Conservation (phyloP, 2,797 vertebrate genomes). For the Thaleichthys pacificus region DNA sequence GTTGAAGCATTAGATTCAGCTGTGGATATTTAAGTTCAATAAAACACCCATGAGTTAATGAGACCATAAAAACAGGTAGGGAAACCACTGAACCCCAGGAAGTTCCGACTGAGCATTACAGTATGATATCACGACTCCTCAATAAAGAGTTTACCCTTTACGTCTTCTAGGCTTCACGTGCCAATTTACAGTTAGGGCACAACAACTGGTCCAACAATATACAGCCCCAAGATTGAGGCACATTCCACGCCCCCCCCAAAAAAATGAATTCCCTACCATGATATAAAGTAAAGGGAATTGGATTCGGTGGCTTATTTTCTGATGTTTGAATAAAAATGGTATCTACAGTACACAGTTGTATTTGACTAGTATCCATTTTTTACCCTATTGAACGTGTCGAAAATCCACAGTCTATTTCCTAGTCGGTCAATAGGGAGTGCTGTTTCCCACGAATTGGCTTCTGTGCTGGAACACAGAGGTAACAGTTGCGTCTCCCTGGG, state of each 20-base stretch:
- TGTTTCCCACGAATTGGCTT: conserved; percentile 55
- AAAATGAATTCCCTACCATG: too few species aligned
- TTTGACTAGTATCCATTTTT: too few species aligned
- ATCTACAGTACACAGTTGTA: too few species aligned
- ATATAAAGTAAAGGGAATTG: too few species aligned
- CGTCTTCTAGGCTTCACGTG: background rate
- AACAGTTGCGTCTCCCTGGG: background rate
- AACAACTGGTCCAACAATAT: too few species aligned
- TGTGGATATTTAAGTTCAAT: conserved; percentile 49
- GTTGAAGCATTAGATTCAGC: conserved; percentile 43
- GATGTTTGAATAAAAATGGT: too few species aligned
- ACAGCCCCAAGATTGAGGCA: too few species aligned
- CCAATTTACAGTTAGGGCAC: too few species aligned
- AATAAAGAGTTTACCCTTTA: conserved; percentile 3
- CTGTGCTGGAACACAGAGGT: background rate
- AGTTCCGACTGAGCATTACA: conserved; percentile 40
- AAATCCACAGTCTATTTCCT: background rate
- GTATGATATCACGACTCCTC: conserved; percentile 25
- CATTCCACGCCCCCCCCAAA: too few species aligned
- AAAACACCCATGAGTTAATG: conserved; percentile 56
- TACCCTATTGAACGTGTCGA: too few species aligned
- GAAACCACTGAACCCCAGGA: conserved; percentile 36
- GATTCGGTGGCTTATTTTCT: too few species aligned
- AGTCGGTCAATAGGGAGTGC: conserved; percentile 65
- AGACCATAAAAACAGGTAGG: conserved; percentile 56